A percentile compares a stretch with the other conserved stretches of the same genome.
Evolutionary conservation across 1,140 invertebrate genomes (phyloP).

Genomic region (Drosophila yakuba): DNA sequence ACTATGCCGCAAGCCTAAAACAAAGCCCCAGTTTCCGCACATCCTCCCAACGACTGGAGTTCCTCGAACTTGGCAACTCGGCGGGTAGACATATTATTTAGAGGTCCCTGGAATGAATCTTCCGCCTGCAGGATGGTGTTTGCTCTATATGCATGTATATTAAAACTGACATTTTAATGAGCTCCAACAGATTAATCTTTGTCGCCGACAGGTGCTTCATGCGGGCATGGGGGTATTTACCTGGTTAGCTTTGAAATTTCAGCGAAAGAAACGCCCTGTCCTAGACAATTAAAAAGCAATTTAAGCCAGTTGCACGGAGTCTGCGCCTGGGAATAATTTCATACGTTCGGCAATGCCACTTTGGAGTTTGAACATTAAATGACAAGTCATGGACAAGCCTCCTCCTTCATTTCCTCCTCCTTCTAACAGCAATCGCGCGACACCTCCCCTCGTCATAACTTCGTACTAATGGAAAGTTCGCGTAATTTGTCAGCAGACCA

Average conservation of each 20-base stretch:
- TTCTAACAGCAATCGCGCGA: conserved; percentile 17
- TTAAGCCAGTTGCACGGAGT: conserved; percentile 25
- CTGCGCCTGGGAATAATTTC: conserved; percentile 24
- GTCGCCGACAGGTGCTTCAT: conserved; percentile 48
- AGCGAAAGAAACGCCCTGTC: not conserved
- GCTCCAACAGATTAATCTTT: conserved; percentile 77
- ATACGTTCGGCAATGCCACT: conserved; percentile 8
- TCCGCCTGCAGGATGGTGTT: conserved; percentile 15
- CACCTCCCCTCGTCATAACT: conserved; percentile 3
- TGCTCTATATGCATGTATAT: conserved; percentile 51
- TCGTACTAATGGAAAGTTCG: conserved; percentile 72
- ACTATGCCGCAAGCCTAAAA: conserved; percentile 12
- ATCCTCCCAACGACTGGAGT: conserved; percentile 30
- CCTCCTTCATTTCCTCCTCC: not conserved
- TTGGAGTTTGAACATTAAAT: conserved; percentile 46
- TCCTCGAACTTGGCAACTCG: conserved; percentile 64
- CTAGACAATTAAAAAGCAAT: conserved; percentile 55
- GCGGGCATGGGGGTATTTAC: conserved; percentile 4
- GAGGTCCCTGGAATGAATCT: conserved; percentile 32
- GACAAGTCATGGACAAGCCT: conserved; percentile 28
- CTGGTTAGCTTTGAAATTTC: conserved; percentile 16
- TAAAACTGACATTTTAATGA: conserved; percentile 80
- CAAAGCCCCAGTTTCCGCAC: conserved; percentile 45
- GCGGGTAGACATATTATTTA: conserved; percentile 72
- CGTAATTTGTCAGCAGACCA: conserved; percentile 79